phyloP scores from a whole-genome alignment of 2,113 vertebrate species.

The Hyperopisus bebe region DNA sequence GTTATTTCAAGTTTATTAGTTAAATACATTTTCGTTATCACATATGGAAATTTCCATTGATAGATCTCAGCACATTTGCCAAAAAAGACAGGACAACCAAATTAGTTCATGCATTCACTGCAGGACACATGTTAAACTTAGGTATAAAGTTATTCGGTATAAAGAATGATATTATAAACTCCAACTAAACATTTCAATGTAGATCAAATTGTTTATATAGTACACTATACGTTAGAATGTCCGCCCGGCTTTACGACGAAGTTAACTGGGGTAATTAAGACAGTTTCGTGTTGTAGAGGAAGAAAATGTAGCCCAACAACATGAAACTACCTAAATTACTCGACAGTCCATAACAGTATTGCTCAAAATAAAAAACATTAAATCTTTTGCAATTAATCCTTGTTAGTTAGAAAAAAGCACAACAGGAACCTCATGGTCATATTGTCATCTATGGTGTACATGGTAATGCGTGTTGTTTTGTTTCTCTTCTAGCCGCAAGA shows the following conservation, averaged over 20 bases:
- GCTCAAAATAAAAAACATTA: slow-evolving; percentile 35
- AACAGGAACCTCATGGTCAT: neutral
- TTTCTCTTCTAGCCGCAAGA: neutral
- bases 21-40: neutral
- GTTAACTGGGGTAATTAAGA: slow-evolving; percentile 95
- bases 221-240: neutral
- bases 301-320: slow-evolving; percentile 92
- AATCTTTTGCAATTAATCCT: slow-evolving; percentile 27
- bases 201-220: neutral
- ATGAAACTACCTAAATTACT: slow-evolving; percentile 99
- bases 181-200: neutral
- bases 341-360: slow-evolving; percentile 70
- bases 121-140: neutral
- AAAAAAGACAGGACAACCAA: neutral
- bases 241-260: slow-evolving; percentile 59
- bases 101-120: neutral
- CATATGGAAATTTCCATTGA: neutral
- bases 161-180: neutral
- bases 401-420: neutral
- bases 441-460: neutral
- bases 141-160: neutral
- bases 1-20: neutral
- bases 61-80: neutral
- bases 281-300: slow-evolving; percentile 97
- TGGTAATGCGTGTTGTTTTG: neutral